phyloP scores from a whole-genome alignment of 2,888 invertebrate species.

The Prosopocoilus inquinatus region DNA sequence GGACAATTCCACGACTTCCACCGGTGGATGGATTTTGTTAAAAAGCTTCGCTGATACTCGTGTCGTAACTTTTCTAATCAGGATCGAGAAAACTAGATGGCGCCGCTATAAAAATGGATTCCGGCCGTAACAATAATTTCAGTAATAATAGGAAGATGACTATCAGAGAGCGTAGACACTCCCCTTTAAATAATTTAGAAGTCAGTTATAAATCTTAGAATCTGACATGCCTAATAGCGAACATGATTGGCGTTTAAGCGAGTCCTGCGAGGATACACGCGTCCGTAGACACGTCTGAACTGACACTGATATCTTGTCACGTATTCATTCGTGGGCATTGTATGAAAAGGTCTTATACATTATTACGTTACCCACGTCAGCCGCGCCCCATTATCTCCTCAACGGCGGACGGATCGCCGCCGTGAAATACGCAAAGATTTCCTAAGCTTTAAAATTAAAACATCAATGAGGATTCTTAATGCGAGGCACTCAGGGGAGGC shows the following conservation, averaged over 20 bases:
- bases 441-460: not conserved
- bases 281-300: not conserved
- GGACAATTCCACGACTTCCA: too few relatives aligned
- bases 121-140: not conserved
- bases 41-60: too few relatives aligned
- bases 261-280: not conserved
- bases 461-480: not conserved
- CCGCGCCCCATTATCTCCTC: not conserved
- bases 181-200: constrained; percentile 32
- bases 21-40: too few relatives aligned
- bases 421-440: not conserved
- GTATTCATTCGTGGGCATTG: constrained; percentile 1
- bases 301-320: constrained; percentile 1
- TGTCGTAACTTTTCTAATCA: too few relatives aligned
- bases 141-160: constrained; percentile 5
- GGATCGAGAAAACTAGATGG: too few relatives aligned
- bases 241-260: constrained; percentile 1
- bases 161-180: constrained; percentile 35
- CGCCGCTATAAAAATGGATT: not conserved
- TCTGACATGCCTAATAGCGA: not conserved
- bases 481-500: not conserved
- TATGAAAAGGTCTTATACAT: not conserved
- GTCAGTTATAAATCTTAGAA: too few relatives aligned
- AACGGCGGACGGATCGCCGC: not conserved
- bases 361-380: constrained; percentile 3